phyloP scores from a whole-genome alignment of 2,888 invertebrate species.

The Timandra comae region DNA sequence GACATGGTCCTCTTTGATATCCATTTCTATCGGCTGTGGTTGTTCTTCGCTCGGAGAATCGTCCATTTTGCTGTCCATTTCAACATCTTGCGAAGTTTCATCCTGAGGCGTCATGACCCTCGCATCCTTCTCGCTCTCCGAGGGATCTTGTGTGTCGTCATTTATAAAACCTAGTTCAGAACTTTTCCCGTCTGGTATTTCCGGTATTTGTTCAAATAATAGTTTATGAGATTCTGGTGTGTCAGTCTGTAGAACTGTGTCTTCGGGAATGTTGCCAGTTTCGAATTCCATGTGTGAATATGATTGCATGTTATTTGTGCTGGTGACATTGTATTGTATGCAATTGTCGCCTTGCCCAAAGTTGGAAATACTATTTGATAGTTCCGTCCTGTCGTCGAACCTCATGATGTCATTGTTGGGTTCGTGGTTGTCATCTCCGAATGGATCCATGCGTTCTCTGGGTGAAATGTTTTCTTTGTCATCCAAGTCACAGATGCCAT shows the following conservation, averaged over 20 bases:
- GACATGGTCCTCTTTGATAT: background rate
- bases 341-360: conserved; percentile 43
- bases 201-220: conserved; percentile 69
- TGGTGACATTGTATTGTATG: conserved; percentile 43
- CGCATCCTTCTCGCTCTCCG: conserved; percentile 53
- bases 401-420: conserved; percentile 60
- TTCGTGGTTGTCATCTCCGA: conserved; percentile 38
- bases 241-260: conserved; percentile 55
- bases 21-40: conserved; percentile 6
- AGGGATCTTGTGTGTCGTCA: conserved; percentile 54
- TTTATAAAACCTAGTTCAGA: conserved; percentile 63
- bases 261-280: conserved; percentile 41
- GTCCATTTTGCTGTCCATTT: conserved; percentile 51
- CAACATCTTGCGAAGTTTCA: conserved; percentile 53
- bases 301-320: conserved; percentile 42
- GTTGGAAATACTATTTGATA: conserved; percentile 34
- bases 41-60: conserved; percentile 39
- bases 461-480: conserved; percentile 62
- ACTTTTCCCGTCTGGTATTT: conserved; percentile 70
- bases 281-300: conserved; percentile 55
- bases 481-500: conserved; percentile 43
- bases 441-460: conserved; percentile 37
- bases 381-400: conserved; percentile 47
- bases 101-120: conserved; percentile 50
- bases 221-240: conserved; percentile 72